These are phyloP conservation scores for Garrulus glandarius DNA, from an alignment of 2,797 vertebrate species.

Conservation along the genomic window DNA sequence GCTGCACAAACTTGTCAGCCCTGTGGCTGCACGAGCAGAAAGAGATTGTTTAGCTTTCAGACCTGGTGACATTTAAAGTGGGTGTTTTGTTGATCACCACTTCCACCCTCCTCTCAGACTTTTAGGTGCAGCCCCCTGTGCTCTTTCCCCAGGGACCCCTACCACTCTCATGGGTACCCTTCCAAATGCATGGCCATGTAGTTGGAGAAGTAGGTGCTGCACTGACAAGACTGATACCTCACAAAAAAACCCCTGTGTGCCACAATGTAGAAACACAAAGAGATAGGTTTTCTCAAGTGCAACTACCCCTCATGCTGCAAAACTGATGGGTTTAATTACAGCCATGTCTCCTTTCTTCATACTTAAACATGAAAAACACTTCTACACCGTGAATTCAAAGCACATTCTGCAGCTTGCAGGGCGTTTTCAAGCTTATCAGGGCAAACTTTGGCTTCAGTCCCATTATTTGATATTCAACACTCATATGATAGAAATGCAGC, in stretches of 20 bases:
- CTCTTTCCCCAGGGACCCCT: neutral
- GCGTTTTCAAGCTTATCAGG: neutral
- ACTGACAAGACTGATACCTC: neutral
- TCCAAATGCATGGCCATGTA: accelerated
- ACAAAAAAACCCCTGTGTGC: accelerated
- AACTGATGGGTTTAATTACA: neutral
- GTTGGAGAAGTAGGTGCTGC: neutral
- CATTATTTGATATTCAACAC: neutral
- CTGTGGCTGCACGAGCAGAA: accelerated
- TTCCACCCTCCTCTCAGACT: neutral
- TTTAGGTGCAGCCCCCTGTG: neutral
- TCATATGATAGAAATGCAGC: neutral
- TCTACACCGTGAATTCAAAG: neutral
- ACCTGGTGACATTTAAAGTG: neutral
- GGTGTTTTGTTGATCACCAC: neutral
- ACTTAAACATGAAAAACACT: neutral
- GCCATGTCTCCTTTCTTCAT: neutral
- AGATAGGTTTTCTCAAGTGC: neutral
- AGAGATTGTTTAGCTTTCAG: neutral
- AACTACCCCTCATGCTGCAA: accelerated
- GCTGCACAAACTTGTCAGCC: neutral
- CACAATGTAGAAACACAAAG: neutral
- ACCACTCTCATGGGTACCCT: neutral
- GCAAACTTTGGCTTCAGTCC: neutral
- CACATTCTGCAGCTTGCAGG: neutral